Evolutionary conservation across 2,888 invertebrate species (phyloP), one percentile per base, ranked within the genome.

Genomic region (Scrobipalpa atriplicella): DNA sequence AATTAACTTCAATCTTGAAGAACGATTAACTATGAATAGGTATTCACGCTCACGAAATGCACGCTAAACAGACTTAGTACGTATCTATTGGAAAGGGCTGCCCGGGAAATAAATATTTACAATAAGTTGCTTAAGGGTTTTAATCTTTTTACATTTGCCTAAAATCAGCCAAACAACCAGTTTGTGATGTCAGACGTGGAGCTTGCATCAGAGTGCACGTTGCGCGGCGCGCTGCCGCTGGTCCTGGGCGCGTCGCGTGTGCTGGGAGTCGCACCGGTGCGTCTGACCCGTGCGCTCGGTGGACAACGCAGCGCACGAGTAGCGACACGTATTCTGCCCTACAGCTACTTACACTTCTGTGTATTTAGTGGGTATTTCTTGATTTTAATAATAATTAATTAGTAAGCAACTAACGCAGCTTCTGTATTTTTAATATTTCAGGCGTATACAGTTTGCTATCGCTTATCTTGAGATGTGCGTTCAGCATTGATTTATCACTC

Each of bases 241-340:
- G 67, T 76, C 52, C 72, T 83, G 1, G 70, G 73, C 0, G 41
- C 76, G 13, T 79, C 78, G 0, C 73, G 76, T 16, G 1, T 74
- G 1, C 36, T 67, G 0, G 83, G 83, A 0, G 56, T 82, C 0
- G 81, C 80, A 0, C 83, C 84, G 0, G 67, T 84, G 1, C 66
- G 66, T 10, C 71, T 82, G 47, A 68, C 64, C 10, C 73, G 68
- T 6, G 66, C 65, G 1, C 19, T 13, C 13, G 51, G 41, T 0
- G 71, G 67, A 1, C 74, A 74, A 0, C 79, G 75, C 73, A 65
- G 66, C 10, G 61, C 77, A 16, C 72, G 70, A 0, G 65, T 76
- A 0, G 77, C 78, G 0, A 62, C 69, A 1, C 3, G 36, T 0
- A 52, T 71, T 5, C 70, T 71, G 47, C 51, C 70, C 1, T 75